Percentiles rank a stretch among this genome's conserved stretches.
Evolutionary conservation across 2,797 vertebrate genomes (phyloP).

Genomic region (Hapalemur alaotrensis): DNA sequence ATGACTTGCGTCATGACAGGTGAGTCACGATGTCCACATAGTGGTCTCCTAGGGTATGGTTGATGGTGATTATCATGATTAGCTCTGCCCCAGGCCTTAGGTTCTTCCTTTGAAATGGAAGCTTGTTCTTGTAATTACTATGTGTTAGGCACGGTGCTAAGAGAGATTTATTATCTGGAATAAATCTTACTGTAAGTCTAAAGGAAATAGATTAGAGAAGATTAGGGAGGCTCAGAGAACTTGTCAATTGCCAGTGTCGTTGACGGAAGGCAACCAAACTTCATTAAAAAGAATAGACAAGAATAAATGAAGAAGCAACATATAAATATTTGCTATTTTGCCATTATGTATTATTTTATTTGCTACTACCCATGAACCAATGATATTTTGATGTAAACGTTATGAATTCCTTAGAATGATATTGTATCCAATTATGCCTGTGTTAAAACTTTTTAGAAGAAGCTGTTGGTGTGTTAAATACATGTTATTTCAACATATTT

Average conservation of each 20-base stretch:
- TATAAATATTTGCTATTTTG: slow-evolving; percentile 76
- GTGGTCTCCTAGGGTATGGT: background rate
- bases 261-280: background rate
- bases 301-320: slow-evolving; percentile 39
- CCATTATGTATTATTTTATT: slow-evolving; percentile 52
- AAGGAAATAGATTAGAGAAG: background rate
- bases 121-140: background rate
- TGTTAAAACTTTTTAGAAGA: background rate
- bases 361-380: background rate
- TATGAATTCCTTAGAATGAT: background rate
- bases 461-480: background rate
- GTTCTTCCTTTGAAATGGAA: background rate
- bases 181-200: background rate
- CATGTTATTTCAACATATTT: background rate
- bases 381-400: background rate
- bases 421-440: background rate
- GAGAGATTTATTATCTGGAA: background rate
- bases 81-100: background rate
- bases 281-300: slow-evolving; percentile 44
- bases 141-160: background rate
- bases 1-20: background rate
- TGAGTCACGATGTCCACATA: background rate
- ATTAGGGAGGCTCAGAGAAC: background rate
- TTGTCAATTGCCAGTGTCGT: background rate
- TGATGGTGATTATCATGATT: background rate